Conservation (phyloP, 2,888 invertebrate species). For the Plagodis dolabraria region DNA sequence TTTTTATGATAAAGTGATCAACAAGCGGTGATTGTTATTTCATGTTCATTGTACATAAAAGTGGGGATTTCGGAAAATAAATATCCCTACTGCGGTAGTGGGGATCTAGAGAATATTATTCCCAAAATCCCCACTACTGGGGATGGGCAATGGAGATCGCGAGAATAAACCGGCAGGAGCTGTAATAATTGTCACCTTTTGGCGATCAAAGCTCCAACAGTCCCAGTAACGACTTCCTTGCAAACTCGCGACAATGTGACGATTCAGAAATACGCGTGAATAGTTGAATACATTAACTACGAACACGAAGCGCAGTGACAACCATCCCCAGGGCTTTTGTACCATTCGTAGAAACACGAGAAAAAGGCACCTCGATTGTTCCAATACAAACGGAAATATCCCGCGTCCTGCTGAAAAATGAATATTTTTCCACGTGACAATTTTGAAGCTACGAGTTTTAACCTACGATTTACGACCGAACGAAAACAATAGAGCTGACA, state of each 20-base stretch:
- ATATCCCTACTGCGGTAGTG: too few species aligned
- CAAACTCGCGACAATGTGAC: constrained; percentile 65
- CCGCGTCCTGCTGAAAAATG: constrained; percentile 62
- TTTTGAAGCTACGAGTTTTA: constrained; percentile 49
- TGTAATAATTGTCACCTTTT: constrained; percentile 50
- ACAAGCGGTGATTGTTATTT: too few species aligned
- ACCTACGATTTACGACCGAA: constrained; percentile 36
- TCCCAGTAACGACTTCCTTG: constrained; percentile 68
- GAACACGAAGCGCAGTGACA: constrained; percentile 15
- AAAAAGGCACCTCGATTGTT: constrained; percentile 68
- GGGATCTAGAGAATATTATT: too few species aligned
- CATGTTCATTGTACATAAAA: too few species aligned
- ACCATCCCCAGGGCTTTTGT: constrained; percentile 55
- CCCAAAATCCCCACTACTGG: too few species aligned
- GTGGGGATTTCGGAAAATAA: too few species aligned
- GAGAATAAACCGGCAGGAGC: constrained; percentile 16
- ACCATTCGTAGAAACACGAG: constrained; percentile 46
- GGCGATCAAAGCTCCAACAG: constrained; percentile 47
- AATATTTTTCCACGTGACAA: constrained; percentile 61
- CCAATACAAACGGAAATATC: constrained; percentile 71
- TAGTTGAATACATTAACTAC: constrained; percentile 46
- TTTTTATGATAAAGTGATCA: too few species aligned
- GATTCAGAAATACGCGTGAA: constrained; percentile 61
- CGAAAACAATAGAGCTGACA: constrained; percentile 30
- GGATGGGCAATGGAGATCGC: too few species aligned